phyloP scores from a whole-genome alignment of 2,797 vertebrate species.

The Chiloscyllium punctatum region DNA sequence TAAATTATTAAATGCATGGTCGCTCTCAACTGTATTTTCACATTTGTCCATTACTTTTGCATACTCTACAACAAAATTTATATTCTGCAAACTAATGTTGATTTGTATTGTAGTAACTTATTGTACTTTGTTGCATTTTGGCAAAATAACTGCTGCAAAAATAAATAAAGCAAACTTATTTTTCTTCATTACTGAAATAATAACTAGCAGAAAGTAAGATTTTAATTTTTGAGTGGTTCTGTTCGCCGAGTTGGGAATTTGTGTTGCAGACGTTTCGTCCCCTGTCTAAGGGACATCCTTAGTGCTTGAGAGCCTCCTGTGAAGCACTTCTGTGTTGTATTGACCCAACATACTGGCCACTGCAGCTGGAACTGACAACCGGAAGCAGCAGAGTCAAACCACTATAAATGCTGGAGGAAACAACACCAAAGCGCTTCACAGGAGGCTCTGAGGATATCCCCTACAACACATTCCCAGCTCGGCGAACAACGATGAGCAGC shows the following conservation, averaged over 20 bases:
- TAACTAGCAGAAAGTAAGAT: not conserved
- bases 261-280: too few species aligned
- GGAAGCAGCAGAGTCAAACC: too few species aligned
- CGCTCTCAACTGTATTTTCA: not conserved
- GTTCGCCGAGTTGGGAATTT: too few species aligned
- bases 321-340: too few species aligned
- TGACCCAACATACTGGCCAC: too few species aligned
- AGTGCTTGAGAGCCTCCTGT: too few species aligned
- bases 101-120: constrained; percentile 72
- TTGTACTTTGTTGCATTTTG: constrained; percentile 60
- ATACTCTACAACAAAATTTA: not conserved
- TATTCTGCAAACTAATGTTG: constrained; percentile 46
- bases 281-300: too few species aligned
- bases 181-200: not conserved
- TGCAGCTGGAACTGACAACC: too few species aligned
- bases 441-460: not conserved
- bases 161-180: not conserved
- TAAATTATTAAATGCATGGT: not conserved
- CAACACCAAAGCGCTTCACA: not conserved
- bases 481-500: too few species aligned
- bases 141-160: constrained; percentile 45
- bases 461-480: too few species aligned
- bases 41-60: not conserved
- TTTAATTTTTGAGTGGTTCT: too few species aligned
- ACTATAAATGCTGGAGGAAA: too few species aligned